Evolutionary conservation across 2,797 vertebrate species (phyloP), one percentile per base, ranked within the genome.

Genomic region (Microtus obscurus): DNA sequence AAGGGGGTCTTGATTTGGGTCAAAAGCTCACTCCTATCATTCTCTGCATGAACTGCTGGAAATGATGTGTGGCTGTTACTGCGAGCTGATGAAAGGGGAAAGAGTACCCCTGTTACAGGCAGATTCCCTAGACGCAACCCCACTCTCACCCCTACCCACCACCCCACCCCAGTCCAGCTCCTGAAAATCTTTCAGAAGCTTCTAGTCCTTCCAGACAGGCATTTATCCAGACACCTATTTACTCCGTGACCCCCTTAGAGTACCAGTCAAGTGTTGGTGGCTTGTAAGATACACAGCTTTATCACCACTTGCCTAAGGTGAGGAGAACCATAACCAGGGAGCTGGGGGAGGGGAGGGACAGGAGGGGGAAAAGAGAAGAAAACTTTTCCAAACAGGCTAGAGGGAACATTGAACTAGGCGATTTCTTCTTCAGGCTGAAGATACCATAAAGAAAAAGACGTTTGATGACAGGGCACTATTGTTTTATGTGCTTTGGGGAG

Each of bases 171-270:
- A 1, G 43, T 34, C 21, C 71, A 80, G 67, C 67, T 93, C 74
- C 91, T 87, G 96, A 96, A 91, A 83, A 74, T 91, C 96, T 96
- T 95, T 95, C 95, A 86, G 74, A 96, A 61, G 71, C 71, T 96
- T 87, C 91, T 51, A 43, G 29, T 51, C 61, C 65, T 95, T 95
- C 86, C 92, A 94, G 95, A 97, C 93, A 96, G 81, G 45, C 65
- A 77, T 93, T 97, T 97, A 96, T 97, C 97, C 96, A 96, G 95
- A 96, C 96, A 97, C 90, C 89, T 97, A 95, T 93, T 93, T 93
- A 88, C 91, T 95, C 87, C 1, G 25, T 83, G 96, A 96, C 95
- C 96, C 71, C 65, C 93, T 51, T 89, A 53, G 90, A 98, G 97
- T 82, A 89, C 81, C 88, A 95, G 97, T 95, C 96, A 96, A 97